Percentiles rank a stretch among this genome's conserved stretches.
phyloP scores from a whole-genome alignment of 2,113 vertebrate species.

The Megalops atlanticus region DNA sequence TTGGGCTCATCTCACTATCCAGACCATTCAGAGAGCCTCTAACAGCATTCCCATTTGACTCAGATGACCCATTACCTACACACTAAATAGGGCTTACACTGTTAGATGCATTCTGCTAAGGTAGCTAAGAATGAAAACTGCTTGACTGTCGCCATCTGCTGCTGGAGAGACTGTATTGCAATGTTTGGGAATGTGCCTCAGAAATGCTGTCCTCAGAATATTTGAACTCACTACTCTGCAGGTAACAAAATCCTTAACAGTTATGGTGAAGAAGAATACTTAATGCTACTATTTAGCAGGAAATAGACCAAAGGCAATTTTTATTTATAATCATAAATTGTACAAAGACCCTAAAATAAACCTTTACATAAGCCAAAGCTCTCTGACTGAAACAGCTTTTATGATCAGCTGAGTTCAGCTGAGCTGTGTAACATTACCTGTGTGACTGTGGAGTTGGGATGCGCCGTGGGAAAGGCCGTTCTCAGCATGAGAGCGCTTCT shows the following conservation, averaged over 20 bases:
- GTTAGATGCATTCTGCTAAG: too few relatives aligned
- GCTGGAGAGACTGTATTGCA: neutral
- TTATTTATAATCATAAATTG: too few relatives aligned
- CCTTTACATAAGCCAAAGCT: neutral
- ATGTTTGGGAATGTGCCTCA: neutral
- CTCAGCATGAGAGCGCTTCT: slow-evolving; percentile 41
- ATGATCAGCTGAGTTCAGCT: neutral
- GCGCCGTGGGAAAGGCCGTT: neutral
- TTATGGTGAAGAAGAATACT: neutral
- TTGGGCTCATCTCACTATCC: slow-evolving; percentile 41
- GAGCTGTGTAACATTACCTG: slow-evolving; percentile 48
- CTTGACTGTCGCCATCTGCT: slow-evolving; percentile 16
- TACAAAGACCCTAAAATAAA: neutral
- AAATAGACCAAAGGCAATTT: neutral
- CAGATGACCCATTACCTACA: slow-evolving; percentile 56
- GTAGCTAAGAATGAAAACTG: neutral
- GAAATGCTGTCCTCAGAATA: neutral
- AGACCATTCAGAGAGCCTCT: slow-evolving; percentile 41
- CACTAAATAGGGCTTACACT: slow-evolving; percentile 2
- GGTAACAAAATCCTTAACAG: neutral
- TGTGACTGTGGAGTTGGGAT: slow-evolving; percentile 53
- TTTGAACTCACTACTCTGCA: neutral
- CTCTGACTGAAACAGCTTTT: neutral
- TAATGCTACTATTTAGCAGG: neutral
- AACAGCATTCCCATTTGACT: slow-evolving; percentile 49